Conservation (phyloP, 1,140 invertebrate genomes). For the Odontomachus brunneus region DNA sequence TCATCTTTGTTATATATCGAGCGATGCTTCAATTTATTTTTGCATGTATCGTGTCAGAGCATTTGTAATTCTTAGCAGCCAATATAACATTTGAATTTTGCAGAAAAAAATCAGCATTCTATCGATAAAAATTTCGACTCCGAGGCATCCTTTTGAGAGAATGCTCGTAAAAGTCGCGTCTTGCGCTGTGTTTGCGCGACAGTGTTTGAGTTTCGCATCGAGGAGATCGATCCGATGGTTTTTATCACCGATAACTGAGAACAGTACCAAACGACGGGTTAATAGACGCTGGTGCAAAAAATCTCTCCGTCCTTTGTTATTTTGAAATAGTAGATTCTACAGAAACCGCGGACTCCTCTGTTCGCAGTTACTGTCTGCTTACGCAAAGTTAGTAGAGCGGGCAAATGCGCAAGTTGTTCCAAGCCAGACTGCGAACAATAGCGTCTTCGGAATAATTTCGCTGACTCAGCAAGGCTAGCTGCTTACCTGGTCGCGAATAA, state of each 20-base stretch:
- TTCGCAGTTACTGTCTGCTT: not conserved
- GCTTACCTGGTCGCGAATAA: not conserved
- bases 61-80: too few species aligned
- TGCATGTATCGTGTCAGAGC: too few species aligned
- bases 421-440: not conserved
- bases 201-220: too few species aligned
- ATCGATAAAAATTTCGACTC: too few species aligned
- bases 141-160: too few species aligned
- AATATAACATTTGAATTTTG: too few species aligned
- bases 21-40: too few species aligned
- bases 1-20: too few species aligned
- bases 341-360: not conserved
- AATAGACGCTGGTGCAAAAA: not conserved
- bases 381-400: slow-evolving; percentile 1
- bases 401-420: not conserved
- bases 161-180: too few species aligned
- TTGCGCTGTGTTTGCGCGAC: too few species aligned
- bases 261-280: not conserved
- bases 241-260: not conserved
- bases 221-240: not conserved
- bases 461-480: not conserved
- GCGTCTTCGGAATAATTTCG: slow-evolving; percentile 11
- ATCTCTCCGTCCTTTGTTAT: not conserved
- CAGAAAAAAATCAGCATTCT: too few species aligned
- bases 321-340: not conserved